Conservation (phyloP, 2,113 vertebrate species). For the Syngnathoides biaculeatus region DNA sequence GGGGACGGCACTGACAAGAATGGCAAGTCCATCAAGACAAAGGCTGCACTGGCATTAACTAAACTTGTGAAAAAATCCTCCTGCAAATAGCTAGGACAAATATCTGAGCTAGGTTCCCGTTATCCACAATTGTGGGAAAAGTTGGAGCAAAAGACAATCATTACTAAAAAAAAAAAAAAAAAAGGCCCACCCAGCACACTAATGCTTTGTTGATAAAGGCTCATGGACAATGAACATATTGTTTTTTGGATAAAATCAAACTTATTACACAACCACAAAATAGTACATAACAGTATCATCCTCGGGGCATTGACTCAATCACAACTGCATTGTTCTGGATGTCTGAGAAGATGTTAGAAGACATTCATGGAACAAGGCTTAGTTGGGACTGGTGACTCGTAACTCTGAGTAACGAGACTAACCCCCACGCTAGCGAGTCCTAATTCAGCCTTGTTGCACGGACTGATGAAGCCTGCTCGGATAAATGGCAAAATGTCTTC, state of each 20-base stretch:
- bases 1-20: conserved; percentile 28
- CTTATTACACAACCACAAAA: not conserved
- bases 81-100: not conserved
- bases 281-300: too few relatives aligned
- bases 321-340: too few relatives aligned
- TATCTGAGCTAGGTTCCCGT: not conserved
- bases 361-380: too few relatives aligned
- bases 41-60: not conserved
- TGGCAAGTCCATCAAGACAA: conserved; percentile 26
- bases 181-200: not conserved
- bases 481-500: too few relatives aligned
- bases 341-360: too few relatives aligned
- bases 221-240: not conserved
- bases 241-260: not conserved
- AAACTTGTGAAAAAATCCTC: not conserved
- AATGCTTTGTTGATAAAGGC: not conserved
- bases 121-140: not conserved
- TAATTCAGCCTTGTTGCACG: too few relatives aligned
- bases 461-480: too few relatives aligned
- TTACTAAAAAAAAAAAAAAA: not conserved
- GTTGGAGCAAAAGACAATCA: not conserved
- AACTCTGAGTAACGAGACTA: too few relatives aligned
- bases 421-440: too few relatives aligned
- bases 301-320: too few relatives aligned
- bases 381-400: too few relatives aligned